phyloP scores from a whole-genome alignment of 92 coral and sea anemone species.

The Umimayanthus chanpuru region DNA sequence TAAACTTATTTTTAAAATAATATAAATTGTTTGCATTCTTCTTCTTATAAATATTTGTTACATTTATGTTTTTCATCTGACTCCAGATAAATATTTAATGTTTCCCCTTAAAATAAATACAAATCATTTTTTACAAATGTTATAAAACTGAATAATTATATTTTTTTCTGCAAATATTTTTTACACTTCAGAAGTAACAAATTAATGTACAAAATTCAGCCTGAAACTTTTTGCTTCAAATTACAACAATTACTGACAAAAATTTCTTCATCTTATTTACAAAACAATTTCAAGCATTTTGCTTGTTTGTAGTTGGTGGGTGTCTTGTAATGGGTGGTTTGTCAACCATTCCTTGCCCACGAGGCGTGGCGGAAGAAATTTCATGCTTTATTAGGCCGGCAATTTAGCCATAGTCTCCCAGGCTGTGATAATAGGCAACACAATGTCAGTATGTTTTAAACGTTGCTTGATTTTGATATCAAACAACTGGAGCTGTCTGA shows the following conservation, averaged over 20 bases:
- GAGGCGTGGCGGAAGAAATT: conserved; percentile 45
- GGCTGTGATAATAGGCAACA: conserved; percentile 70
- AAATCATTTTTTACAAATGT: conserved; percentile 4
- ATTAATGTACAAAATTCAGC: not conserved
- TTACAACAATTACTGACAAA: not conserved
- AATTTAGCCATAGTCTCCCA: conserved; percentile 33
- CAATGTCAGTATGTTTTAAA: conserved; percentile 53
- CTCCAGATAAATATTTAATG: not conserved
- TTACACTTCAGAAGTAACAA: conserved; percentile 1
- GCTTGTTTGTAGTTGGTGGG: conserved; percentile 35
- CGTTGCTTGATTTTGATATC: not conserved
- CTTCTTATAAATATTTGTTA: conserved; percentile 32
- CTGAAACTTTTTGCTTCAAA: not conserved
- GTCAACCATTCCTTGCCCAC: conserved; percentile 42
- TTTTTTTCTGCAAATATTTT: not conserved
- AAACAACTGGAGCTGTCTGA: conserved; percentile 15
- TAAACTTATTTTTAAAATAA: not conserved
- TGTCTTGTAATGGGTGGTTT: not conserved
- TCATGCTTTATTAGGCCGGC: conserved; percentile 36
- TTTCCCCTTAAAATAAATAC: not conserved
- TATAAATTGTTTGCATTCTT: not conserved
- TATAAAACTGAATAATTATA: conserved; percentile 1
- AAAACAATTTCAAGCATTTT: conserved; percentile 31
- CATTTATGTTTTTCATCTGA: not conserved
- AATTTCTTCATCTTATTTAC: conserved; percentile 12